These are phyloP conservation scores for Aphaenogaster floridana DNA, from an alignment of 1,140 invertebrate genomes.

Conservation along the genomic window DNA sequence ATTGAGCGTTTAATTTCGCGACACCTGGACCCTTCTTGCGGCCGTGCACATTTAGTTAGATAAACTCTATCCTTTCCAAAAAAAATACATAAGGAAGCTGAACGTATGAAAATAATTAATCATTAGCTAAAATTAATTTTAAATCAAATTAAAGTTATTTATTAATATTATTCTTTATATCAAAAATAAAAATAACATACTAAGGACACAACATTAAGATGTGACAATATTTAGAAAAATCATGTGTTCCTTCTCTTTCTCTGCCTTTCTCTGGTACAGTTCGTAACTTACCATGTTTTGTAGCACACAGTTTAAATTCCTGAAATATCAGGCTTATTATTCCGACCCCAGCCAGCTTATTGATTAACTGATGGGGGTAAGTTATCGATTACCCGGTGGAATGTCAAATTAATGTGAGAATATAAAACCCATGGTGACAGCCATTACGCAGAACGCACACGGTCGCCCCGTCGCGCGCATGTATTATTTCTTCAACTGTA, in stretches of 20 bases:
- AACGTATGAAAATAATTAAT: not conserved
- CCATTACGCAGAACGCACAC: slow-evolving; percentile 26
- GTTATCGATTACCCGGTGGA: slow-evolving; percentile 38
- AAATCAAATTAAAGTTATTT: slow-evolving; percentile 2
- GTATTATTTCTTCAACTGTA: slow-evolving; percentile 36
- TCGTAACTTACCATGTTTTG: not conserved
- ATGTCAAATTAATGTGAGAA: slow-evolving; percentile 37
- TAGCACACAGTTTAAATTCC: not conserved
- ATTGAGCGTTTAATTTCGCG: not conserved
- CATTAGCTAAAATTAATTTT: not conserved
- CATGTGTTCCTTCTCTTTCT: not conserved
- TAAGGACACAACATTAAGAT: not conserved
- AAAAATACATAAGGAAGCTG: not conserved
- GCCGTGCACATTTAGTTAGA: not conserved
- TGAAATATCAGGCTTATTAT: slow-evolving; percentile 23
- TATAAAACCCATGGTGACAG: slow-evolving; percentile 42
- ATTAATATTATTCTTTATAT: not conserved
- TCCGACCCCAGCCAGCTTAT: slow-evolving; percentile 25
- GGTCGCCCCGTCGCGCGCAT: not conserved
- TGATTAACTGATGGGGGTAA: slow-evolving; percentile 22
- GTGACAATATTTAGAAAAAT: not conserved
- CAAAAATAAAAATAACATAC: not conserved
- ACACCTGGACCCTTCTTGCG: slow-evolving; percentile 1
- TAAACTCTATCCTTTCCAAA: not conserved
- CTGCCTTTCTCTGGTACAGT: not conserved